Evolutionary conservation across 2,113 vertebrate species (phyloP).

Genomic region (Toxotes jaculatrix): DNA sequence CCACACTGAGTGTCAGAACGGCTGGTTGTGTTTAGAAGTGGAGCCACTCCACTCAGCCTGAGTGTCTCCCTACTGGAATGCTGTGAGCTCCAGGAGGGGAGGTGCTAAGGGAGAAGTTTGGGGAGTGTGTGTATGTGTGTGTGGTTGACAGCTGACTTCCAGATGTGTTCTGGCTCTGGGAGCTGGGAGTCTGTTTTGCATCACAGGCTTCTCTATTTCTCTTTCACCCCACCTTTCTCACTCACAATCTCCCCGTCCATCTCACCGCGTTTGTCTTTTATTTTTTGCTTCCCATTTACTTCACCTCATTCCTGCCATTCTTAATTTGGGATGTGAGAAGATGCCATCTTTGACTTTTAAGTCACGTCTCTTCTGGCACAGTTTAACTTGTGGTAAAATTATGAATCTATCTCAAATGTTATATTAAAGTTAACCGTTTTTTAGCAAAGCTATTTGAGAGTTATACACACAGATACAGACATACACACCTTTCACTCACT

Average conservation of each 20-base stretch:
- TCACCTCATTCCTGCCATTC: slow-evolving; percentile 12
- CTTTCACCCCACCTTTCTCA: slow-evolving; percentile 49
- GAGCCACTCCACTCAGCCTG: slow-evolving; percentile 82
- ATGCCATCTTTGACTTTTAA: neutral
- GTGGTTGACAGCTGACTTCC: slow-evolving; percentile 85
- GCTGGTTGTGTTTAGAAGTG: slow-evolving; percentile 83
- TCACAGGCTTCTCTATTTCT: slow-evolving; percentile 72
- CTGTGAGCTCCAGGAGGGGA: slow-evolving; percentile 76
- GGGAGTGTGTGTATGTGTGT: slow-evolving; percentile 50
- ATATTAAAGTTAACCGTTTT: neutral
- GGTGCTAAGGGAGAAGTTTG: slow-evolving; percentile 64
- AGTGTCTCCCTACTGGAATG: slow-evolving; percentile 85
- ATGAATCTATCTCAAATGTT: neutral
- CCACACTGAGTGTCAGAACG: slow-evolving; percentile 73
- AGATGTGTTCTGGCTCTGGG: slow-evolving; percentile 81
- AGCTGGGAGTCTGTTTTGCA: slow-evolving; percentile 80
- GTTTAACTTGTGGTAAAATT: neutral
- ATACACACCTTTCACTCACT: slow-evolving; percentile 20
- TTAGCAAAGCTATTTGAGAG: neutral
- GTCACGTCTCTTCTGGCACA: neutral
- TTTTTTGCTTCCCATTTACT: neutral
- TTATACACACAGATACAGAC: neutral
- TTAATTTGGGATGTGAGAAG: neutral
- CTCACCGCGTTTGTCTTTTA: slow-evolving; percentile 10
- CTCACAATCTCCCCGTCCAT: slow-evolving; percentile 23